A percentile compares a stretch with the other conserved stretches of the same genome.
These are phyloP conservation scores for Phyllopteryx taeniolatus DNA, from an alignment of 2,113 vertebrate genomes.

Conservation along the genomic window DNA sequence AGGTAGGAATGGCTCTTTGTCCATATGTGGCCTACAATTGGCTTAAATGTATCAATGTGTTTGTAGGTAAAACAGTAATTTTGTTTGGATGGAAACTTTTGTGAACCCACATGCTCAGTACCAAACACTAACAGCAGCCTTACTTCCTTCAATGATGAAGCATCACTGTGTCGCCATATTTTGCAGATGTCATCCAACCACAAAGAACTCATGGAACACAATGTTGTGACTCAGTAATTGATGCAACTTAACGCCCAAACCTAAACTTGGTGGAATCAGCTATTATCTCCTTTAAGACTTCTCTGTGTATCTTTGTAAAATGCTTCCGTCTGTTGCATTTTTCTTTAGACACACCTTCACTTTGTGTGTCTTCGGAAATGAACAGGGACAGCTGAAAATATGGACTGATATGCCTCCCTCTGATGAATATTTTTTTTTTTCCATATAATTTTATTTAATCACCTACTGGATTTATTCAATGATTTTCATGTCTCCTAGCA, in stretches of 20 bases:
- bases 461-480: conserved; percentile 55
- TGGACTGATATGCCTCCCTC: conserved; percentile 31
- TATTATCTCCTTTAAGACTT: not conserved
- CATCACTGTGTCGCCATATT: not conserved
- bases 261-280: not conserved
- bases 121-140: not conserved
- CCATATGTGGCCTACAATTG: too few species aligned
- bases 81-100: too few species aligned
- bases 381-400: not conserved
- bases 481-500: conserved; percentile 65
- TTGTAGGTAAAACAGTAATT: too few species aligned
- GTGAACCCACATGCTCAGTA: too few species aligned
- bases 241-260: not conserved
- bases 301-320: not conserved
- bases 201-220: not conserved
- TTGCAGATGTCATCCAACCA: not conserved
- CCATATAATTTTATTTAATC: conserved; percentile 33
- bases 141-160: conserved; percentile 2
- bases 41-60: too few species aligned
- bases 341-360: not conserved
- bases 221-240: not conserved
- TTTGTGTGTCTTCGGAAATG: not conserved
- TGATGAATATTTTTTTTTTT: conserved; percentile 30
- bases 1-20: too few species aligned
- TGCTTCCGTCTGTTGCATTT: not conserved